phyloP scores from a whole-genome alignment of 2,888 invertebrate genomes.

The Agonum fuliginosum region DNA sequence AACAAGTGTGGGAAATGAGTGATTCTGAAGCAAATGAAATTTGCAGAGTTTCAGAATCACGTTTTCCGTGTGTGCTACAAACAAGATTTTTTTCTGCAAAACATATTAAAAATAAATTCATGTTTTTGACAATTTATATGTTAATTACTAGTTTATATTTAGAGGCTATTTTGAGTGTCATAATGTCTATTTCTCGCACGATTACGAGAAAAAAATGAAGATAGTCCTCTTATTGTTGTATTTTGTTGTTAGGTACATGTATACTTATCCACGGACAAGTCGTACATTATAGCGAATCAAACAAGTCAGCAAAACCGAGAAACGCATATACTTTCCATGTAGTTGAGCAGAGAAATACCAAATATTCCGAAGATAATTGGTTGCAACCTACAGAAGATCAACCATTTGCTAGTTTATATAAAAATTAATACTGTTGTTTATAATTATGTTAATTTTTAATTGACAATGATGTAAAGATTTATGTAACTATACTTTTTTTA shows the following conservation, averaged over 20 bases:
- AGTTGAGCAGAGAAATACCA: constrained; percentile 84
- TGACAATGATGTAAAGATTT: constrained; percentile 20
- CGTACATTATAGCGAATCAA: constrained; percentile 93
- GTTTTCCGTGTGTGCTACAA: too few relatives aligned
- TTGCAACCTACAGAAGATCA: constrained; percentile 82
- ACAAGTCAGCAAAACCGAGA: constrained; percentile 87
- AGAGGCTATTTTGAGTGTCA: too few relatives aligned
- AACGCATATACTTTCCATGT: constrained; percentile 98
- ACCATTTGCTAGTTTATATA: constrained; percentile 84
- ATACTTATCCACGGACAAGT: constrained; percentile 94
- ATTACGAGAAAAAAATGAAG: too few relatives aligned
- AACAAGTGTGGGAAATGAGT: too few relatives aligned
- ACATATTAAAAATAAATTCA: too few relatives aligned
- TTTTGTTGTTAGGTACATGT: constrained; percentile 80
- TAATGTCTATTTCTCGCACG: too few relatives aligned
- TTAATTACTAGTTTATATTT: too few relatives aligned
- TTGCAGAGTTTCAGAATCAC: too few relatives aligned
- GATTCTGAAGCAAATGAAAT: too few relatives aligned
- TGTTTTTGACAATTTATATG: too few relatives aligned
- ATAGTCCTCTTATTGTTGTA: not conserved
- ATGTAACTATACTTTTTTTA: constrained; percentile 58
- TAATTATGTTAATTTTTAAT: constrained; percentile 18
- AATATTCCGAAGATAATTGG: constrained; percentile 91
- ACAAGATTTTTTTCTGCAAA: too few relatives aligned
- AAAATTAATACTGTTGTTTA: constrained; percentile 62